Percentiles rank a stretch among this genome's conserved stretches.
phyloP scores from a whole-genome alignment of 2,797 vertebrate genomes.

The Platalea minor region DNA sequence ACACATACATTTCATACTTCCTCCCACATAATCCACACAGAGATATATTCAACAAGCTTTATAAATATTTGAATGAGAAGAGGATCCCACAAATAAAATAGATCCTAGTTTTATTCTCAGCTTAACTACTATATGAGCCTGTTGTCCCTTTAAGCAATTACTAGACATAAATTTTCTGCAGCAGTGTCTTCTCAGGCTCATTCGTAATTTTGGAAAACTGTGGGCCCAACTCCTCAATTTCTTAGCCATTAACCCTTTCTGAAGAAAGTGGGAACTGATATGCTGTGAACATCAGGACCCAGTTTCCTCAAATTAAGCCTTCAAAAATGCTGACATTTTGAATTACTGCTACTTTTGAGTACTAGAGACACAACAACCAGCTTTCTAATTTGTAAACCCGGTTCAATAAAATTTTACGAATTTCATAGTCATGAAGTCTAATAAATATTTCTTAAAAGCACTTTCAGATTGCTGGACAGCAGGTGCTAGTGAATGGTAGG shows the following conservation, averaged over 20 bases:
- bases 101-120: conserved; percentile 18
- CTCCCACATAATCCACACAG: conserved; percentile 41
- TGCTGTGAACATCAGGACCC: background rate
- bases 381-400: background rate
- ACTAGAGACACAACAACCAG: background rate
- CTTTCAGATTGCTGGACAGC: background rate
- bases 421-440: background rate
- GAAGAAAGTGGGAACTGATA: background rate
- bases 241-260: background rate
- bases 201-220: background rate
- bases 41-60: conserved; percentile 27
- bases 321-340: background rate
- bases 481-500: background rate
- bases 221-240: background rate
- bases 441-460: background rate
- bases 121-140: background rate
- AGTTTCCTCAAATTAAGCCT: background rate
- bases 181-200: background rate
- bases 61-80: conserved; percentile 58
- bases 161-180: background rate
- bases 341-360: background rate
- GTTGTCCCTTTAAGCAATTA: background rate
- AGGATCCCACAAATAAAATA: conserved; percentile 19
- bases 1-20: conserved; percentile 49
- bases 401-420: background rate